Percentiles rank a stretch among this genome's conserved stretches.
phyloP scores from a whole-genome alignment of 2,888 invertebrate species.

The Panopea generosa region DNA sequence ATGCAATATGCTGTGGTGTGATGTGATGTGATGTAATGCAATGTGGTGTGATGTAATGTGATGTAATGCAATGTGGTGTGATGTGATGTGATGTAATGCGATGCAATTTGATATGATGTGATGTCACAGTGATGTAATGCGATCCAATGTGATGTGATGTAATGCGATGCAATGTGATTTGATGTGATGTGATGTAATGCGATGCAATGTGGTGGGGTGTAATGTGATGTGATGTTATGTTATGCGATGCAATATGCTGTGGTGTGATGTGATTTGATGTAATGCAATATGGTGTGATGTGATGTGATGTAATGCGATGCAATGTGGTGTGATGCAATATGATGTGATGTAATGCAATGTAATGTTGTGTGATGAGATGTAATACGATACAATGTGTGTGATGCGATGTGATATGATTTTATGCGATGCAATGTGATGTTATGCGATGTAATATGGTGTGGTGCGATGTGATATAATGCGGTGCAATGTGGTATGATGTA shows the following conservation, averaged over 20 bases:
- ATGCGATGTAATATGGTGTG: slow-evolving; percentile 19
- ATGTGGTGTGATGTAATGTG: slow-evolving; percentile 6
- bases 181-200: slow-evolving; percentile 3
- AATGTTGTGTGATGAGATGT: slow-evolving; percentile 7
- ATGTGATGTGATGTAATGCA: not conserved
- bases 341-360: not conserved
- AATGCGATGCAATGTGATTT: slow-evolving; percentile 16
- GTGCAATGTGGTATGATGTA: not conserved
- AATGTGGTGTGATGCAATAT: slow-evolving; percentile 1
- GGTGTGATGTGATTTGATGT: slow-evolving; percentile 1
- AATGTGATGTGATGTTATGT: slow-evolving; percentile 3
- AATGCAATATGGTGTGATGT: slow-evolving; percentile 4
- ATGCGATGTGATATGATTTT: slow-evolving; percentile 17
- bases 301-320: not conserved
- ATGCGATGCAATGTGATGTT: slow-evolving; percentile 4
- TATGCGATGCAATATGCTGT: not conserved
- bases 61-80: not conserved
- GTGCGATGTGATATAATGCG: slow-evolving; percentile 10
- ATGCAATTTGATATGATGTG: slow-evolving; percentile 8
- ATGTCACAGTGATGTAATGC: slow-evolving; percentile 7
- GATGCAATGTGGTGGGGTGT: not conserved
- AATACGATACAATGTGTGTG: slow-evolving; percentile 10
- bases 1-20: not conserved
- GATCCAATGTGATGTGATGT: slow-evolving; percentile 8
- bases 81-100: slow-evolving; percentile 6